Evolutionary conservation across 2,113 vertebrate genomes (phyloP).

Genomic region (Connochaetes taurinus): DNA sequence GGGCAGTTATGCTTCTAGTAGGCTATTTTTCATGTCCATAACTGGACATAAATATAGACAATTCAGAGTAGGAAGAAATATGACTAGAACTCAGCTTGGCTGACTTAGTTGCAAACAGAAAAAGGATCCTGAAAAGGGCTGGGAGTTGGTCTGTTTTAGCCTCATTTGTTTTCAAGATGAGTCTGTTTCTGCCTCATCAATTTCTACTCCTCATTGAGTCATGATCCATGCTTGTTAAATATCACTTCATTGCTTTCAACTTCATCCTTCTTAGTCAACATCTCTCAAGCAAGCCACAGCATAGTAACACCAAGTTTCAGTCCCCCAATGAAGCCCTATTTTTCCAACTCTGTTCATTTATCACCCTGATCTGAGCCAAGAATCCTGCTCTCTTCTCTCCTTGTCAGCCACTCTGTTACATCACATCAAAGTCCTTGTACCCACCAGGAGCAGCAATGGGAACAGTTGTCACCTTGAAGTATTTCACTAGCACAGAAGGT

Average conservation of each 20-base stretch:
- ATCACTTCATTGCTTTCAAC: slow-evolving; percentile 25
- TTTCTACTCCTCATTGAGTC: slow-evolving; percentile 35
- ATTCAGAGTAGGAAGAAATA: slow-evolving; percentile 57
- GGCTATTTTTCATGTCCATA: slow-evolving; percentile 63
- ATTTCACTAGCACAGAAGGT: not conserved
- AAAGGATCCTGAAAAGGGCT: not conserved
- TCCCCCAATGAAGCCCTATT: not conserved
- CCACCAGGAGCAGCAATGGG: not conserved
- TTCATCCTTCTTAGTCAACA: slow-evolving; percentile 53
- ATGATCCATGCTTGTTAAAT: slow-evolving; percentile 30
- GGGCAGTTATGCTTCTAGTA: slow-evolving; percentile 38
- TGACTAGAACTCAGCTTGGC: slow-evolving; percentile 33
- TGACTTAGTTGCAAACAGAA: slow-evolving; percentile 36
- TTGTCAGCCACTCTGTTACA: not conserved
- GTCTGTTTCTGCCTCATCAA: slow-evolving; percentile 52
- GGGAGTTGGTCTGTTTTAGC: slow-evolving; percentile 37
- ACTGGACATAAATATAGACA: slow-evolving; percentile 59
- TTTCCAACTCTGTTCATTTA: not conserved
- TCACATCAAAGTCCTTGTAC: not conserved
- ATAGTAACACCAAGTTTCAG: not conserved
- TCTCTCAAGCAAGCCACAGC: not conserved
- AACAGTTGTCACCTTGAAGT: not conserved
- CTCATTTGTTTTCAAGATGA: slow-evolving; percentile 59
- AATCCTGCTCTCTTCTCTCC: not conserved
- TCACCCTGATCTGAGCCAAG: not conserved